phyloP scores from a whole-genome alignment of 2,888 invertebrate genomes.

The Malachius bipustulatus region DNA sequence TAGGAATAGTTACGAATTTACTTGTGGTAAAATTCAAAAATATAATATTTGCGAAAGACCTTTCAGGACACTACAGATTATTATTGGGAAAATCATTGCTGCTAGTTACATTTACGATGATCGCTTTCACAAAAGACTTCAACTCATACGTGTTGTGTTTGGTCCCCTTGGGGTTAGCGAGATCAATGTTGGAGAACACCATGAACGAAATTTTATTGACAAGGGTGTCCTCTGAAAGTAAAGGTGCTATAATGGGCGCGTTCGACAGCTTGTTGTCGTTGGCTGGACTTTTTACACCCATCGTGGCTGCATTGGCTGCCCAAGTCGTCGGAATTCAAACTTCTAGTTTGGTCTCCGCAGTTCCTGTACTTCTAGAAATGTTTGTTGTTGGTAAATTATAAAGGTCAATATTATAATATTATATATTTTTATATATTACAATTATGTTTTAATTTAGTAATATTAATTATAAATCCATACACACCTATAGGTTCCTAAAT shows the following conservation, averaged over 20 bases:
- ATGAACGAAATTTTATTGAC: constrained; percentile 11
- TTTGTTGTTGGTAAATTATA: no score
- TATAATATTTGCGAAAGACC: constrained; percentile 7
- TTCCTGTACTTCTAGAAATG: no score
- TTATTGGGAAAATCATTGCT: neutral
- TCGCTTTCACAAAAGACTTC: neutral
- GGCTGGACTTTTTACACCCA: constrained; percentile 9
- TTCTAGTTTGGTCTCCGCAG: no score
- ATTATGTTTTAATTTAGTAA: no score
- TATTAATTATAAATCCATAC: no score
- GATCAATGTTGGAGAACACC: constrained; percentile 9
- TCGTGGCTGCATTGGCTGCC: constrained; percentile 5
- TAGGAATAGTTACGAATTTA: constrained; percentile 8
- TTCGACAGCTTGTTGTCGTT: constrained; percentile 12
- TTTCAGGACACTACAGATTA: neutral
- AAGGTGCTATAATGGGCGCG: constrained; percentile 10
- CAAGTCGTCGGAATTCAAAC: no score
- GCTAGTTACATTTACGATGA: neutral
- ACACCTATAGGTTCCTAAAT: no score
- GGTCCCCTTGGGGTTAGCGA: constrained; percentile 8
- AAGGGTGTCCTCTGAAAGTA: constrained; percentile 9
- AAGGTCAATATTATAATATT: no score
- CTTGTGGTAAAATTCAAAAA: constrained; percentile 7
- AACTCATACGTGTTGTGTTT: constrained; percentile 4
- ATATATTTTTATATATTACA: no score